Conservation (phyloP, 2,888 invertebrate genomes). For the Scrobipalpa atriplicella region DNA sequence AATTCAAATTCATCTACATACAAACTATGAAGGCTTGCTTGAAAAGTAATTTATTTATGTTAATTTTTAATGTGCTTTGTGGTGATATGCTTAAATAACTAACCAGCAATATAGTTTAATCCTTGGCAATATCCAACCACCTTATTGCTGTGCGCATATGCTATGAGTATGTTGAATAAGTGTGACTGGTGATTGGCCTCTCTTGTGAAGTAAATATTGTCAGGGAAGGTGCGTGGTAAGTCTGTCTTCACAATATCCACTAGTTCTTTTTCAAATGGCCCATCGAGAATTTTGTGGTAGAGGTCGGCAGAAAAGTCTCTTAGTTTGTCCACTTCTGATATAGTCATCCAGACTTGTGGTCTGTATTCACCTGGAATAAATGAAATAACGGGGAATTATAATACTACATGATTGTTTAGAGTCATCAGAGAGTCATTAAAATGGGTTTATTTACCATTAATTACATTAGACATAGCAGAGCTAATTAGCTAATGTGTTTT, state of each 20-base stretch:
- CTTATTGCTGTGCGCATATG: constrained; percentile 94
- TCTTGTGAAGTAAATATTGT: constrained; percentile 95
- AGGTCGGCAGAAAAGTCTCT: constrained; percentile 85
- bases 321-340: constrained; percentile 90
- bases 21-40: constrained; percentile 8
- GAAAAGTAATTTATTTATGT: constrained; percentile 10
- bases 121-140: constrained; percentile 98
- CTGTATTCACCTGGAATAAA: constrained; percentile 79
- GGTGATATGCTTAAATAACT: neutral
- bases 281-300: constrained; percentile 86
- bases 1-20: too few species aligned
- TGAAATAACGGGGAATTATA: neutral
- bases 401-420: too few species aligned
- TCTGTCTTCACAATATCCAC: constrained; percentile 94
- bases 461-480: too few species aligned
- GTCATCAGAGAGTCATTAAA: too few species aligned
- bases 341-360: constrained; percentile 91
- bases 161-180: constrained; percentile 92
- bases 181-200: constrained; percentile 88
- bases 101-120: constrained; percentile 94
- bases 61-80: neutral
- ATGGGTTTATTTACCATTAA: too few species aligned
- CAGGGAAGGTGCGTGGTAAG: constrained; percentile 96
- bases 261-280: constrained; percentile 87
- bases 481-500: too few species aligned